Conservation (phyloP, 1,140 invertebrate genomes). For the Medauroidea extradentata region DNA sequence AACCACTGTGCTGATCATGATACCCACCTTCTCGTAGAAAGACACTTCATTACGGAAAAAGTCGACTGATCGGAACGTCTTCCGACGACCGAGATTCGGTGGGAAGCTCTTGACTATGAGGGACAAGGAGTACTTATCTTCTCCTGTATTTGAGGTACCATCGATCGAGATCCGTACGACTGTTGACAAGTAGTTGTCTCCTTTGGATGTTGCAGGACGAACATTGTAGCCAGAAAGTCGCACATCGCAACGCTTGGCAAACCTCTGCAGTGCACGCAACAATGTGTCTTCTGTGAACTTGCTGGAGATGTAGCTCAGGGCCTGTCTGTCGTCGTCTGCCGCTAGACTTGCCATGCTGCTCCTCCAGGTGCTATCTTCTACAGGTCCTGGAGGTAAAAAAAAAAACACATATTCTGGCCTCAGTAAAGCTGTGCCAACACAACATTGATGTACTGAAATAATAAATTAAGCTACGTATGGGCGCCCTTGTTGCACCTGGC, state of each 20-base stretch:
- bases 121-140: slow-evolving; percentile 19
- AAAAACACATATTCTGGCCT: too few relatives aligned
- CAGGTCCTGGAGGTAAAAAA: too few relatives aligned
- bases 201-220: slow-evolving; percentile 47
- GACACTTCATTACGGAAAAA: slow-evolving; percentile 64
- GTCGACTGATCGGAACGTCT: slow-evolving; percentile 58
- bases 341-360: too few relatives aligned
- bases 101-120: slow-evolving; percentile 60
- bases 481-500: too few relatives aligned
- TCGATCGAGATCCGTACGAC: slow-evolving; percentile 52
- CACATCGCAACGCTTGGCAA: slow-evolving; percentile 38
- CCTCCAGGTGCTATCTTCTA: too few relatives aligned
- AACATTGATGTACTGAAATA: too few relatives aligned
- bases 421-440: too few relatives aligned
- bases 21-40: slow-evolving; percentile 56
- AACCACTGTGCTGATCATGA: too few relatives aligned
- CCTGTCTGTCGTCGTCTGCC: neutral
- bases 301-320: neutral
- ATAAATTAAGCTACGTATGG: too few relatives aligned
- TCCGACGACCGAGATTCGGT: slow-evolving; percentile 52
- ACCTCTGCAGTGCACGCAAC: slow-evolving; percentile 40
- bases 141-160: slow-evolving; percentile 38
- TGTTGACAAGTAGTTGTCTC: slow-evolving; percentile 61
- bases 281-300: slow-evolving; percentile 46
- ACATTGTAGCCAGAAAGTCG: slow-evolving; percentile 45